Conservation (phyloP, 2,113 vertebrate genomes). For the Malaclemys terrapin region DNA sequence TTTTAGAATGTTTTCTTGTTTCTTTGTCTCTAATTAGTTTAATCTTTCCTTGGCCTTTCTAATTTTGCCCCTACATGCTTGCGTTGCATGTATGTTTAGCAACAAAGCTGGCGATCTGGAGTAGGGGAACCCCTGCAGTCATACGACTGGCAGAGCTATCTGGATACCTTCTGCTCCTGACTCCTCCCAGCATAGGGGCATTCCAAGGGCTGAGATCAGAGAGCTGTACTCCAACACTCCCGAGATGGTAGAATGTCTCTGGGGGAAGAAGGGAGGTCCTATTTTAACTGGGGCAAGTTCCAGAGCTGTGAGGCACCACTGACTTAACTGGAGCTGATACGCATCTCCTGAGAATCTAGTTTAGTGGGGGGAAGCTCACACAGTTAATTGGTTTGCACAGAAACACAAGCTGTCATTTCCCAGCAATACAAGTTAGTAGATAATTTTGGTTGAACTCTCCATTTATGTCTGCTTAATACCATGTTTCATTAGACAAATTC, state of each 20-base stretch:
- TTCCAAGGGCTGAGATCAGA: neutral
- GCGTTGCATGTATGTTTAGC: neutral
- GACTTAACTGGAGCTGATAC: neutral
- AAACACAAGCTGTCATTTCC: neutral
- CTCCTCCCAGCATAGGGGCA: neutral
- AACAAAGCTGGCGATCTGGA: neutral
- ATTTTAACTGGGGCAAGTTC: neutral
- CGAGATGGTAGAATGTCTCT: neutral
- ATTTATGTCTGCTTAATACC: neutral
- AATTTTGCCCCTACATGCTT: neutral
- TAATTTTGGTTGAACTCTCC: neutral
- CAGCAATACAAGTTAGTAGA: neutral
- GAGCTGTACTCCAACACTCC: neutral
- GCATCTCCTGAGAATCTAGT: neutral
- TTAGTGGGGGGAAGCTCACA: neutral
- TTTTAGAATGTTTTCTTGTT: too few relatives aligned
- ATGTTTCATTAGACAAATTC: neutral
- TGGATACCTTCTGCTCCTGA: neutral
- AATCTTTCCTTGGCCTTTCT: neutral
- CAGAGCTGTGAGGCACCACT: neutral
- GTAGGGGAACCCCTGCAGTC: neutral
- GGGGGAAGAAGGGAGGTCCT: neutral
- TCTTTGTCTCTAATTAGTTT: neutral
- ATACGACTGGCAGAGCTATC: neutral
- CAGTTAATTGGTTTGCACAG: neutral